Evolutionary conservation across 2,113 vertebrate species (phyloP).

Genomic region (Catharus bicknelli): DNA sequence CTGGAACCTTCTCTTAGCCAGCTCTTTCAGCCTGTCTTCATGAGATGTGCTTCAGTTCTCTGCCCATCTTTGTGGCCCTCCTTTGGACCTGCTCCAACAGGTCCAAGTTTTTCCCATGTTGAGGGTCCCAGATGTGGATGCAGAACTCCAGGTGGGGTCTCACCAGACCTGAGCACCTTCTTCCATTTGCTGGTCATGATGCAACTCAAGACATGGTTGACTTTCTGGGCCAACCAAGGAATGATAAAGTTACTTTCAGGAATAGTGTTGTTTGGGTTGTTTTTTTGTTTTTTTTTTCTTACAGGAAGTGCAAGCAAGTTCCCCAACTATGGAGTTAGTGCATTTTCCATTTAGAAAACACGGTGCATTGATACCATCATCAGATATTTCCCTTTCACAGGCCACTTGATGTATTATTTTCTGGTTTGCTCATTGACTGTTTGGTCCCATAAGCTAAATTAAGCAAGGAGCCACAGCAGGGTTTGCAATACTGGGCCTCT

Average conservation of each 20-base stretch:
- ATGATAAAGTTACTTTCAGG: neutral
- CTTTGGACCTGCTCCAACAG: neutral
- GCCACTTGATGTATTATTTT: slow-evolving; percentile 41
- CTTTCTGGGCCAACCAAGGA: neutral
- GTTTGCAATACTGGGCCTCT: slow-evolving; percentile 18
- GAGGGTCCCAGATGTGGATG: neutral
- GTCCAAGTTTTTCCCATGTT: neutral
- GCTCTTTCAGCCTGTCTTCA: neutral
- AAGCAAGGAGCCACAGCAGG: slow-evolving; percentile 34
- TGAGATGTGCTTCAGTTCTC: neutral
- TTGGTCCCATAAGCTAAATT: slow-evolving; percentile 56
- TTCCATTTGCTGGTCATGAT: neutral
- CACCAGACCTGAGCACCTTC: neutral
- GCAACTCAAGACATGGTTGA: neutral
- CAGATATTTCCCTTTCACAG: slow-evolving; percentile 46
- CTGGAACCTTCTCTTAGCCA: neutral
- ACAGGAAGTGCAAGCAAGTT: neutral
- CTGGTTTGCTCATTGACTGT: slow-evolving; percentile 46
- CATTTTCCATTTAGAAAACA: neutral
- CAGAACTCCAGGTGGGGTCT: neutral
- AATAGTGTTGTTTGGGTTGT: neutral
- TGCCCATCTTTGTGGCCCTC: neutral
- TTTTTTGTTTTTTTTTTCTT: neutral
- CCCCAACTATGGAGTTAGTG: neutral
- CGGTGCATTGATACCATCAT: neutral